These are phyloP conservation scores for Trematomus bernacchii DNA, from an alignment of 2,797 vertebrate genomes.

Conservation along the genomic window DNA sequence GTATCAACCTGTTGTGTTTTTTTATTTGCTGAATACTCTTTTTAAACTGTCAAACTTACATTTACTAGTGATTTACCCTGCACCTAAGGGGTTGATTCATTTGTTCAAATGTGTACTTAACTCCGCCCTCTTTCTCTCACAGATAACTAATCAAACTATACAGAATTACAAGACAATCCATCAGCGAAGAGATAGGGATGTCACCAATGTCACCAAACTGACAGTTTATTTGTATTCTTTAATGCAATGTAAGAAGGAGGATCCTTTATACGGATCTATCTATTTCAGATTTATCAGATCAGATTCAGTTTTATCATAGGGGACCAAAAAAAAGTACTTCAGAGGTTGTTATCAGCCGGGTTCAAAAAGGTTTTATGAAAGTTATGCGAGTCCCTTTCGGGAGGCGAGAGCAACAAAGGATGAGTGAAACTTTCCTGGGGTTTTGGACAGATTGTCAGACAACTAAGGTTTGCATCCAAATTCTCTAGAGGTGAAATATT, in stretches of 20 bases:
- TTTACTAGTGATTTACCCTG: neutral
- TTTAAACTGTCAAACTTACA: neutral
- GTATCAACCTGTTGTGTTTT: neutral
- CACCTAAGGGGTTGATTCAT: neutral
- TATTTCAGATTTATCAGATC: too few relatives aligned
- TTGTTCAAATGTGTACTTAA: neutral
- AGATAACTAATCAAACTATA: constrained; percentile 10
- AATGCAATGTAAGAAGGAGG: constrained; percentile 8
- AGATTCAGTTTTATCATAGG: constrained; percentile 12
- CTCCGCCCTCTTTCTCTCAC: neutral
- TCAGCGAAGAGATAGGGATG: neutral
- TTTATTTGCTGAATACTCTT: neutral
- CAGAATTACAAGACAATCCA: constrained; percentile 22
- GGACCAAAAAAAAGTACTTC: neutral
- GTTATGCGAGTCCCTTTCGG: constrained; percentile 4
- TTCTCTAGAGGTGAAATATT: constrained; percentile 45
- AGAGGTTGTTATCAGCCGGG: neutral
- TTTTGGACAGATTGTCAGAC: constrained; percentile 31
- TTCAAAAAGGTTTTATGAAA: constrained; percentile 33
- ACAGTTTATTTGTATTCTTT: constrained; percentile 4
- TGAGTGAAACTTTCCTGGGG: constrained; percentile 28
- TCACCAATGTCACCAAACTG: constrained; percentile 1
- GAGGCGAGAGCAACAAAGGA: constrained; percentile 1
- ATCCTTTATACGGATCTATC: constrained; percentile 9
- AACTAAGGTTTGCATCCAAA: constrained; percentile 50